phyloP scores from a whole-genome alignment of 2,888 invertebrate genomes.

The Cremastinae sp. region DNA sequence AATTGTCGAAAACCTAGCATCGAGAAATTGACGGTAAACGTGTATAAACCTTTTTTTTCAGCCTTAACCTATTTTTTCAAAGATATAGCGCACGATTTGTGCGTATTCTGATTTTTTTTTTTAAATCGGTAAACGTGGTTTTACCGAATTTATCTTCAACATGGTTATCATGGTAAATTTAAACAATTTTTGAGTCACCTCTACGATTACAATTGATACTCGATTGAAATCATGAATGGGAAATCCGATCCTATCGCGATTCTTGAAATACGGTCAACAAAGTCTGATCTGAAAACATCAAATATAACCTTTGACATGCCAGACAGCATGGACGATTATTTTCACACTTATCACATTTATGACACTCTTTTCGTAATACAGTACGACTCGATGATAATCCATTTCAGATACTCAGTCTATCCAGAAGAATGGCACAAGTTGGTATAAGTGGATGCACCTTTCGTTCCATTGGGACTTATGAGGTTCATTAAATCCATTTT shows the following conservation, averaged over 20 bases:
- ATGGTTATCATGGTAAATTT: slow-evolving; percentile 41
- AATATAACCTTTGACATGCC: slow-evolving; percentile 38
- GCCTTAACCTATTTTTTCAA: not conserved
- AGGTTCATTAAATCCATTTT: slow-evolving; percentile 61
- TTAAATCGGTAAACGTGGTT: not conserved
- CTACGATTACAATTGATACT: not conserved
- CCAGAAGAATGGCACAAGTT: slow-evolving; percentile 66
- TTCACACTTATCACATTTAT: not conserved
- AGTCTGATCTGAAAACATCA: slow-evolving; percentile 25
- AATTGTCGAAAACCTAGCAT: too few species aligned
- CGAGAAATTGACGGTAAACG: too few species aligned
- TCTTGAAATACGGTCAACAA: not conserved
- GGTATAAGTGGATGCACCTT: slow-evolving; percentile 45
- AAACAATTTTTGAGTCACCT: not conserved
- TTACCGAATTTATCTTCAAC: not conserved
- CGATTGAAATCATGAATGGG: not conserved
- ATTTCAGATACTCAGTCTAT: slow-evolving; percentile 66
- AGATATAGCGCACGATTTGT: not conserved
- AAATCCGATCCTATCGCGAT: slow-evolving; percentile 21
- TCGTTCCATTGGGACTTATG: slow-evolving; percentile 62
- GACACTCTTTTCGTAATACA: slow-evolving; percentile 2
- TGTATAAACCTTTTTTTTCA: too few species aligned
- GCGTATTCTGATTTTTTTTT: not conserved
- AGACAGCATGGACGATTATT: slow-evolving; percentile 2
- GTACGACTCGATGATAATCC: slow-evolving; percentile 54